Evolutionary conservation across 2,888 invertebrate species (phyloP).

Genomic region (Synanthedon andrenaeformis): DNA sequence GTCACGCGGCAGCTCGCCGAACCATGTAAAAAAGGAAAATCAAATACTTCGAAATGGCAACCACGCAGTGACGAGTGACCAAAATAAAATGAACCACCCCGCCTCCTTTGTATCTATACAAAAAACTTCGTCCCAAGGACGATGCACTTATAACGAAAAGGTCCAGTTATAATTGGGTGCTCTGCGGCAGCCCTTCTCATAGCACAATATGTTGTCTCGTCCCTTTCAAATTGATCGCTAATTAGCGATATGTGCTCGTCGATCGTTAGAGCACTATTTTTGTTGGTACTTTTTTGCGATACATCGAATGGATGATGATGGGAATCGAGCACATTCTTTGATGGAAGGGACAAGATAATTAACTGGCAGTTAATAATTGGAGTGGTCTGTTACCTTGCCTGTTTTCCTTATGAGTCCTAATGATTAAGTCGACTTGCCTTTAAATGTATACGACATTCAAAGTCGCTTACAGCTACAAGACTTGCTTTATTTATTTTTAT

Average conservation of each 20-base stretch:
- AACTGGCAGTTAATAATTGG: too few species aligned
- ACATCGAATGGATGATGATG: too few species aligned
- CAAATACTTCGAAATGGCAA: constrained; percentile 62
- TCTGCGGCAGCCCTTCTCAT: constrained; percentile 27
- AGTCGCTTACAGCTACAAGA: too few species aligned
- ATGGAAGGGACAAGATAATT: too few species aligned
- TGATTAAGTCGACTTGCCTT: too few species aligned
- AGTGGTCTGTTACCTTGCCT: too few species aligned
- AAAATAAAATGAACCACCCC: constrained; percentile 22
- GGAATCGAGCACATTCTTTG: too few species aligned
- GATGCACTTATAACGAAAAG: constrained; percentile 10
- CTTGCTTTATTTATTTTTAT: too few species aligned
- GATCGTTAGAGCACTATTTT: not conserved
- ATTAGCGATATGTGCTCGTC: constrained; percentile 29
- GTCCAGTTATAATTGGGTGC: constrained; percentile 21
- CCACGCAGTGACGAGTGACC: constrained; percentile 24
- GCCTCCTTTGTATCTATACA: constrained; percentile 6
- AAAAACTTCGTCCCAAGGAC: constrained; percentile 7
- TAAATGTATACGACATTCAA: too few species aligned
- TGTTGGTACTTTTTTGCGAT: not conserved
- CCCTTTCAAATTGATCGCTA: constrained; percentile 49
- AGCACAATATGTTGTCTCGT: constrained; percentile 45
- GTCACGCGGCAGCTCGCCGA: constrained; percentile 43
- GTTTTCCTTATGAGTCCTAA: too few species aligned
- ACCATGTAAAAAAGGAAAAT: constrained; percentile 61